Base-by-base conservation (phyloP, 1,140 invertebrate species). In the Drosophila tsacasi region DNA sequence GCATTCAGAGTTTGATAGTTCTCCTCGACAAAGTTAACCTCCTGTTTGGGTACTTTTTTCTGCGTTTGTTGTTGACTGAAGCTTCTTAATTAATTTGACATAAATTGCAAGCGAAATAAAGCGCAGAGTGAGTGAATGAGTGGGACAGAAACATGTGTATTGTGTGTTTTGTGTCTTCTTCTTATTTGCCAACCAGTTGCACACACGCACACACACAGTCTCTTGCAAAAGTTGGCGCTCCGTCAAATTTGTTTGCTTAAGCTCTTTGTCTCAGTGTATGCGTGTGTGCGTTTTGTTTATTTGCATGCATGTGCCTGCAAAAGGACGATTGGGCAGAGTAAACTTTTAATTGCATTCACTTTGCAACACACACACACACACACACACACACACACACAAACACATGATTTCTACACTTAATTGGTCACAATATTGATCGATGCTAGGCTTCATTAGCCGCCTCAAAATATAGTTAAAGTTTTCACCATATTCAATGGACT, bases 81-180 rank as follows among this genome's bases (percentile, higher is more conserved):
- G 78, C 76, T 69, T 87, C 80, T 78, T 87, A 89, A 87, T 87
- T 87, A 87, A 87, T 89, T 87, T 87, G 83, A 87, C 83, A 87
- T 87, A 87, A 81, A 89, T 87, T 89, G 76, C 78, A 66, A 63
- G 69, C 74, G 72, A 58, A 65, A 60, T 65, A 80, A 61, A 64
- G 23, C 42, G 58, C 69, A 73, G 39, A 40, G 17, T 25, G 42
- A 40, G 39, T 40, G 44, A 47, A 6, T 49, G 35, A 55, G 32
- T 37, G 52, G 52, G 50, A 19, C 67, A 50, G 37, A 39, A 76
- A 73, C 63, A 76, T 79, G 82, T 66, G 76, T 74, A 72, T 83
- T 83, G 81, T 76, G 40, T 21, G 50, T 7, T 21, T 13, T 46
- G 19, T 21, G 12, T 49, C 39, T 27, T 55, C 32, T 50, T 23